Evolutionary conservation across 2,113 vertebrate genomes (phyloP), one percentile per base, ranked within the genome.

Genomic region (Scartelaos histophorus): DNA sequence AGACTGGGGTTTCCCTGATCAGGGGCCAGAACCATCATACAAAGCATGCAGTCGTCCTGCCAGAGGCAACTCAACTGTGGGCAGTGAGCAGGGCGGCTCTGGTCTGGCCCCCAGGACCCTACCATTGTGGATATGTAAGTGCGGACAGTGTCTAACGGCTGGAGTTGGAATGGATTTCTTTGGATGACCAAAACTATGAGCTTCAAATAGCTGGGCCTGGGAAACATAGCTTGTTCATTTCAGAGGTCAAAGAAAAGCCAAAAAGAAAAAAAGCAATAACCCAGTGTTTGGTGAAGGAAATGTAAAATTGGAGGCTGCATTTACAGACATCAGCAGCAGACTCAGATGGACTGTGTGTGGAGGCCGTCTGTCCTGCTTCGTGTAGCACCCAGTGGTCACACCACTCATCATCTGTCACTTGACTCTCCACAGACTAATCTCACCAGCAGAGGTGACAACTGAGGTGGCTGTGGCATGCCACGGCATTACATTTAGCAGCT

Each of bases 141-240:
- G 81, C 88, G 89, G 89, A 91, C 88, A 91, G 84, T 87, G 90
- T 88, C 88, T 90, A 90, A 89, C 83, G 83, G 81, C 82, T 82
- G 81, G 81, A 90, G 86, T 78, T 91, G 88, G 89, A 91, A 76
- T 83, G 88, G 87, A 90, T 90, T 87, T 91, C 78, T 80, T 88
- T 88, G 82, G 88, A 92, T 87, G 90, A 92, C 91, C 91, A 92
- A 92, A 92, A 92, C 83, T 91, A 91, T 92, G 91, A 91, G 90
- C 91, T 91, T 89, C 89, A 92, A 92, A 92, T 92, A 92, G 91
- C 89, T 87, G 85, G 89, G 85, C 84, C 89, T 92, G 91, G 91
- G 91, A 92, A 92, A 92, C 91, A 91, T 90, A 82, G 86, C 88
- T 81, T 91, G 91, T 88, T 92, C 90, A 82, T 91, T 86, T 86